Percentiles rank a stretch among this genome's conserved stretches.
These are phyloP conservation scores for Polyommatus icarus DNA, from an alignment of 2,888 invertebrate species.

Conservation along the genomic window DNA sequence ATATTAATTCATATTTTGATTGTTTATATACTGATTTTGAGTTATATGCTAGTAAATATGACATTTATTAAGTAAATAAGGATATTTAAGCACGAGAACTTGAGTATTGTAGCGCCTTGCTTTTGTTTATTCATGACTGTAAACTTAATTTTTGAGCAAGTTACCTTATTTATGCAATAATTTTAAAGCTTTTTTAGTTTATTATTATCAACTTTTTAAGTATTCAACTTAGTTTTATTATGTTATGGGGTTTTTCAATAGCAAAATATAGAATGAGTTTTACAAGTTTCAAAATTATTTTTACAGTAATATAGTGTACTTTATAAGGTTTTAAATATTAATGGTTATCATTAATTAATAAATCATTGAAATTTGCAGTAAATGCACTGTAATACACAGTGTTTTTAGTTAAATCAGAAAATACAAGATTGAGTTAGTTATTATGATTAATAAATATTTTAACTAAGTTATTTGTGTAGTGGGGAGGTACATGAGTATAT, in stretches of 20 bases:
- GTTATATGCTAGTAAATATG: conserved; percentile 41
- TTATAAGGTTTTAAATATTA: neutral
- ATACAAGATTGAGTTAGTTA: neutral
- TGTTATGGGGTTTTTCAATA: neutral
- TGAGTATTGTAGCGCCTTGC: conserved; percentile 57
- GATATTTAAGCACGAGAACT: conserved; percentile 66
- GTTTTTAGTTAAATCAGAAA: neutral
- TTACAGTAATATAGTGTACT: neutral
- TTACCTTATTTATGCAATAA: conserved; percentile 36
- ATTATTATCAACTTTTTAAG: neutral
- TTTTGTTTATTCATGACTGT: conserved; percentile 68
- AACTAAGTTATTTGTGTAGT: neutral
- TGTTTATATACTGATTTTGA: conserved; percentile 38
- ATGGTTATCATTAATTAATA: neutral
- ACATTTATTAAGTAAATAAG: conserved; percentile 47
- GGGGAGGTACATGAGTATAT: neutral
- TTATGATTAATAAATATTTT: neutral
- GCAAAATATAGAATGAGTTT: neutral
- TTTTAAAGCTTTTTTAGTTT: neutral
- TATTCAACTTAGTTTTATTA: neutral
- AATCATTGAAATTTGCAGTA: neutral
- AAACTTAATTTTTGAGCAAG: conserved; percentile 56
- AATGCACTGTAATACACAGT: neutral
- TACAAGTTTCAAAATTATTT: neutral
- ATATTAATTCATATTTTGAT: conserved; percentile 43